These are phyloP conservation scores for Leptocoma aspasia DNA, from an alignment of 2,113 vertebrate species.

Conservation along the genomic window DNA sequence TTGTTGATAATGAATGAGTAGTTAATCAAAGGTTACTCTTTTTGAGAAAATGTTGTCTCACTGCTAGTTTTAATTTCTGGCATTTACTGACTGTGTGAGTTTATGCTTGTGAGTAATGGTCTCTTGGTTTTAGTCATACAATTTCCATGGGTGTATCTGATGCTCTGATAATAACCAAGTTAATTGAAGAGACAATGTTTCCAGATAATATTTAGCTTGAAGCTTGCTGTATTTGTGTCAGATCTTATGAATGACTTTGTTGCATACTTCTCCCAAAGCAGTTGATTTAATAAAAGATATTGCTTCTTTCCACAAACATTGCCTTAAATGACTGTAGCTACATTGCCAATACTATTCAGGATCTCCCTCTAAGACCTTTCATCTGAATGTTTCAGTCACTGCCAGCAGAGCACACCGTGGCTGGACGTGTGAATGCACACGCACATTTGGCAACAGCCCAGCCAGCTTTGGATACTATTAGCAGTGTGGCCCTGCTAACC, in stretches of 20 bases:
- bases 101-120: not conserved
- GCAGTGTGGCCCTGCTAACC: rapidly evolving
- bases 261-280: not conserved
- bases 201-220: not conserved
- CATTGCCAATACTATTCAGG: not conserved
- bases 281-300: not conserved
- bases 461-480: not conserved
- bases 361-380: not conserved
- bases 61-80: not conserved
- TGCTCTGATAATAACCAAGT: not conserved
- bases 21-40: not conserved
- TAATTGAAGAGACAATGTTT: not conserved
- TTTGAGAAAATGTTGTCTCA: not conserved
- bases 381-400: not conserved
- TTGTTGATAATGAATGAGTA: not conserved
- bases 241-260: not conserved
- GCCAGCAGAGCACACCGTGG: not conserved
- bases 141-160: not conserved
- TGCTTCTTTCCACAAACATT: not conserved
- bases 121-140: not conserved
- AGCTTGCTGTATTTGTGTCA: not conserved
- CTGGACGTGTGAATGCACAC: not conserved
- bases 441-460: not conserved
- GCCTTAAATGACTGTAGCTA: not conserved
- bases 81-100: not conserved